Percentiles rank a stretch among this genome's conserved stretches.
Evolutionary conservation across 2,888 invertebrate species (phyloP).

Genomic region (Campoletis raptor): DNA sequence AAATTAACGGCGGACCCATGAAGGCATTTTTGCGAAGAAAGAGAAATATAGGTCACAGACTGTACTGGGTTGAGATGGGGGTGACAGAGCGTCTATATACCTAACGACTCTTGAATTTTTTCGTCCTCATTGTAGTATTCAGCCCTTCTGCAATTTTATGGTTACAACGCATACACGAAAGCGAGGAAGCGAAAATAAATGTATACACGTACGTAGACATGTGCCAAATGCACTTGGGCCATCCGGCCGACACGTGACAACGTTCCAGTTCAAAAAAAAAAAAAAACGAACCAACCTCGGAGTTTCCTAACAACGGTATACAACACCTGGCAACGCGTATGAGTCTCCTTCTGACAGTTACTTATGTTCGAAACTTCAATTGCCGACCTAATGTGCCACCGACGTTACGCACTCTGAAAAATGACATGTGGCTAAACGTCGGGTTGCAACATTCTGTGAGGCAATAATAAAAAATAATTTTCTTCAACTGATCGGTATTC

Average conservation of each 20-base stretch:
- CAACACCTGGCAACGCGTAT: slow-evolving; percentile 76
- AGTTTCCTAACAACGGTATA: slow-evolving; percentile 63
- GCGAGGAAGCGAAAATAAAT: slow-evolving; percentile 14
- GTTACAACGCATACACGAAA: slow-evolving; percentile 2
- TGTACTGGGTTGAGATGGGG: slow-evolving; percentile 31
- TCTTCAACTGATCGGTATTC: neutral
- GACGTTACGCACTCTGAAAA: slow-evolving; percentile 17
- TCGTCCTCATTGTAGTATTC: slow-evolving; percentile 10
- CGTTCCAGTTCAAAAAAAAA: slow-evolving; percentile 76
- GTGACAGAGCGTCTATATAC: neutral
- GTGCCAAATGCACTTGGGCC: slow-evolving; percentile 76
- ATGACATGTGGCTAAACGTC: slow-evolving; percentile 28
- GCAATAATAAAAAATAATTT: neutral
- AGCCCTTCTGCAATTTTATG: slow-evolving; percentile 56
- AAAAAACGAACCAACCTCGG: slow-evolving; percentile 67
- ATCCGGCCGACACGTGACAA: slow-evolving; percentile 75
- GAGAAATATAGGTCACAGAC: slow-evolving; percentile 53
- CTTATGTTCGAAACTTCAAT: slow-evolving; percentile 39
- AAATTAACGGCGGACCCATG: slow-evolving; percentile 15
- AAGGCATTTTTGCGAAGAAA: slow-evolving; percentile 48
- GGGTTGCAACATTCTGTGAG: neutral
- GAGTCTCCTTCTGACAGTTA: slow-evolving; percentile 35
- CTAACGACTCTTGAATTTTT: neutral
- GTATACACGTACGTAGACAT: slow-evolving; percentile 3
- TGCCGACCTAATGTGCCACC: slow-evolving; percentile 10